These are phyloP conservation scores for Taphrorychus bicolor DNA, from an alignment of 2,888 invertebrate genomes.

Conservation along the genomic window DNA sequence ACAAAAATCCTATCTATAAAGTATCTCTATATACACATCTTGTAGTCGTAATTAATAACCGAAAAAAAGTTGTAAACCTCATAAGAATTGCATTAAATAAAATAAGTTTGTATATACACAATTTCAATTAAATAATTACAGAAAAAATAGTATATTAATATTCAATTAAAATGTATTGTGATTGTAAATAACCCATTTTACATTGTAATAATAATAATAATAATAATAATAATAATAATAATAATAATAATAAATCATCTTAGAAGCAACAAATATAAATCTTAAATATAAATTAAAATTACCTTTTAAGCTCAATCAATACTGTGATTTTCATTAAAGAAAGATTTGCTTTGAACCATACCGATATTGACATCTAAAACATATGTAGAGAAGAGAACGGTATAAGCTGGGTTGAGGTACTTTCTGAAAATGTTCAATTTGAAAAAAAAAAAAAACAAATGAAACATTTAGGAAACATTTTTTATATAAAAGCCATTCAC, in stretches of 20 bases:
- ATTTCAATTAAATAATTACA: neutral
- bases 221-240: too few relatives aligned
- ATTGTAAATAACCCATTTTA: neutral
- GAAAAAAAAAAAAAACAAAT: too few relatives aligned
- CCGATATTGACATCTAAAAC: too few relatives aligned
- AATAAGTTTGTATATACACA: neutral
- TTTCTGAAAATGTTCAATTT: too few relatives aligned
- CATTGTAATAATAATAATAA: too few relatives aligned
- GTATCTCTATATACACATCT: constrained; percentile 1
- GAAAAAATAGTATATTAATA: neutral
- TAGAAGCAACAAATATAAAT: constrained; percentile 5
- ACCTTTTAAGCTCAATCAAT: neutral
- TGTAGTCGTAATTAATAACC: neutral
- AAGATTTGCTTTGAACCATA: neutral
- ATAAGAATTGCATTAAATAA: neutral
- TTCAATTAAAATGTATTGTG: neutral
- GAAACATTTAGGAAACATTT: too few relatives aligned
- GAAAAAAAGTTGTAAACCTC: neutral
- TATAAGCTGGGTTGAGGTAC: too few relatives aligned
- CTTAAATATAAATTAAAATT: constrained; percentile 2
- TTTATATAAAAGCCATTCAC: too few relatives aligned
- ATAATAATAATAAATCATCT: constrained; percentile 2
- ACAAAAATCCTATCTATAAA: constrained; percentile 45
- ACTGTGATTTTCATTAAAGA: neutral
- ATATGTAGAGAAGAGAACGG: too few relatives aligned